These are phyloP conservation scores for Sarotherodon lohbergeri DNA, from an alignment of 2,113 vertebrate species.

Conservation along the genomic window DNA sequence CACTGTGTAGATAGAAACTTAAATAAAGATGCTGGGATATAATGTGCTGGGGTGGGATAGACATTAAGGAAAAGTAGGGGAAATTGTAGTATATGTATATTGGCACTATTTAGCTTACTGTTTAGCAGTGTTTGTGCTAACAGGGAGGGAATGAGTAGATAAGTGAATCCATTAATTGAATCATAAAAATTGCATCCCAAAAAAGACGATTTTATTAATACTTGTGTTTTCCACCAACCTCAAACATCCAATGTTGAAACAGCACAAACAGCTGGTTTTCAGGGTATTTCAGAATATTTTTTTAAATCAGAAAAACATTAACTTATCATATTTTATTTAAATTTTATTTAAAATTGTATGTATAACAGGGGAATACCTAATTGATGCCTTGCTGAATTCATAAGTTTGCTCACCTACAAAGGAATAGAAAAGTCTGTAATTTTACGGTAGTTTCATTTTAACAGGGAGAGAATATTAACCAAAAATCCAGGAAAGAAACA, in stretches of 20 bases:
- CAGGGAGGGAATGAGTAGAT: neutral
- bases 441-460: too few relatives aligned
- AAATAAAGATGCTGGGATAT: neutral
- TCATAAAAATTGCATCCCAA: neutral
- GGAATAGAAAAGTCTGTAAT: too few relatives aligned
- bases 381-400: too few relatives aligned
- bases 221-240: neutral
- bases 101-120: neutral
- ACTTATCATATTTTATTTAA: neutral
- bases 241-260: neutral
- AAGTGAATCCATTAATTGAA: neutral
- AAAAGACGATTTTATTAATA: neutral
- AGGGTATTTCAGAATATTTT: neutral
- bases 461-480: too few relatives aligned
- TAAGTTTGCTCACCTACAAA: too few relatives aligned
- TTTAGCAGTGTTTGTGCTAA: neutral
- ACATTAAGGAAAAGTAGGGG: neutral
- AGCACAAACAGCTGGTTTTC: neutral
- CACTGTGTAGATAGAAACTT: neutral
- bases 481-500: too few relatives aligned
- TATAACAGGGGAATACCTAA: neutral
- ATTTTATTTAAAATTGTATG: neutral
- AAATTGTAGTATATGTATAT: neutral
- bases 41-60: neutral
- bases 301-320: neutral